Evolutionary conservation across 2,888 invertebrate species (phyloP).

Genomic region (Cryptocheilus praepositus): DNA sequence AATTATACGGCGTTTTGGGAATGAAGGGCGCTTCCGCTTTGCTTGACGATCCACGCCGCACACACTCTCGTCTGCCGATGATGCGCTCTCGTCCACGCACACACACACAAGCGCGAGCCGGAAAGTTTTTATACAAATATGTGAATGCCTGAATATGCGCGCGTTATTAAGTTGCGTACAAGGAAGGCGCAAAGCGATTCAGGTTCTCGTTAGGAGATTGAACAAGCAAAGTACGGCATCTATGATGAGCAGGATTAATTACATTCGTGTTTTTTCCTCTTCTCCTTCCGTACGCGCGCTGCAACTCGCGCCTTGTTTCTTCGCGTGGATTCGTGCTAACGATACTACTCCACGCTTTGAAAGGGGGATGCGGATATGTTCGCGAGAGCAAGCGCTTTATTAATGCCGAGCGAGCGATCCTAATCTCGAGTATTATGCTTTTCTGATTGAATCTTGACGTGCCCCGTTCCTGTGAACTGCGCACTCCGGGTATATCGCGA

Average conservation of each 20-base stretch:
- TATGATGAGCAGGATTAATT: constrained; percentile 30
- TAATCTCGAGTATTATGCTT: too few relatives aligned
- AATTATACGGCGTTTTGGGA: constrained; percentile 54
- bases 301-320: neutral
- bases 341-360: neutral
- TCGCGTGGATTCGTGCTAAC: neutral
- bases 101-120: too few relatives aligned
- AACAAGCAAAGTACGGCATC: constrained; percentile 26
- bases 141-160: neutral
- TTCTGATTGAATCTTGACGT: too few relatives aligned
- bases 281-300: neutral
- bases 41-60: constrained; percentile 25
- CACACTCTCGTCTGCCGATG: too few relatives aligned
- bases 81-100: too few relatives aligned
- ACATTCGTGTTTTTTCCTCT: constrained; percentile 13
- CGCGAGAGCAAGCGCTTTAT: too few relatives aligned
- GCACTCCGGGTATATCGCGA: too few relatives aligned
- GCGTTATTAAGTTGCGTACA: neutral
- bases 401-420: too few relatives aligned
- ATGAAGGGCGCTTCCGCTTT: constrained; percentile 49
- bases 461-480: too few relatives aligned
- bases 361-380: too few relatives aligned
- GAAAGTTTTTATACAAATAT: neutral
- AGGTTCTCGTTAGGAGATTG: constrained; percentile 35
- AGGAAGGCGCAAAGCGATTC: neutral